A percentile compares a stretch with the other conserved stretches of the same genome.
Conservation (phyloP, 2,797 vertebrate genomes). For the Pantherophis alleghaniensis region DNA sequence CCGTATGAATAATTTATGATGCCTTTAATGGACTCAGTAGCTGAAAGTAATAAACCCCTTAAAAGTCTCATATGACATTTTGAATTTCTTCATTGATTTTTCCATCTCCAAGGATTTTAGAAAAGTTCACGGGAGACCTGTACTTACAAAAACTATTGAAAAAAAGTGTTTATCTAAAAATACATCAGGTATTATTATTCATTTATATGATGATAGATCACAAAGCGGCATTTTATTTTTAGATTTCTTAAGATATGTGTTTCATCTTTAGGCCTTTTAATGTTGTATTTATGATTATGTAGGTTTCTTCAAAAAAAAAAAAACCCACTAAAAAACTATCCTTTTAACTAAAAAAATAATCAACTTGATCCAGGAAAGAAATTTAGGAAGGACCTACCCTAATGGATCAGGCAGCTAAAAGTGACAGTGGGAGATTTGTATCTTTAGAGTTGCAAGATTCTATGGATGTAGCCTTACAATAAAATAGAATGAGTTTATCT, state of each 20-base stretch:
- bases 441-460: not conserved
- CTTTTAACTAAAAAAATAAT: not conserved
- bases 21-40: not conserved
- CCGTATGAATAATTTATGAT: not conserved
- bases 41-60: not conserved
- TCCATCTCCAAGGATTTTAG: not conserved
- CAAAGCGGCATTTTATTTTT: not conserved
- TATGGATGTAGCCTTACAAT: not conserved
- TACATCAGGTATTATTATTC: not conserved
- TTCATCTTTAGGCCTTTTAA: not conserved
- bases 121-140: not conserved
- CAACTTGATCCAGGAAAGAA: not conserved
- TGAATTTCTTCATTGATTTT: conserved; percentile 12
- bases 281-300: not conserved
- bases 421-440: not conserved
- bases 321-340: not conserved
- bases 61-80: not conserved
- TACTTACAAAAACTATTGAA: not conserved
- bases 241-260: not conserved
- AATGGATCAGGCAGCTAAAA: not conserved
- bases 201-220: not conserved
- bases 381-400: not conserved
- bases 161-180: not conserved
- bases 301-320: not conserved
- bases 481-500: not conserved